Evolutionary conservation across 2,888 invertebrate genomes (phyloP).

Genomic region (Caenorhabditis panamensis): DNA sequence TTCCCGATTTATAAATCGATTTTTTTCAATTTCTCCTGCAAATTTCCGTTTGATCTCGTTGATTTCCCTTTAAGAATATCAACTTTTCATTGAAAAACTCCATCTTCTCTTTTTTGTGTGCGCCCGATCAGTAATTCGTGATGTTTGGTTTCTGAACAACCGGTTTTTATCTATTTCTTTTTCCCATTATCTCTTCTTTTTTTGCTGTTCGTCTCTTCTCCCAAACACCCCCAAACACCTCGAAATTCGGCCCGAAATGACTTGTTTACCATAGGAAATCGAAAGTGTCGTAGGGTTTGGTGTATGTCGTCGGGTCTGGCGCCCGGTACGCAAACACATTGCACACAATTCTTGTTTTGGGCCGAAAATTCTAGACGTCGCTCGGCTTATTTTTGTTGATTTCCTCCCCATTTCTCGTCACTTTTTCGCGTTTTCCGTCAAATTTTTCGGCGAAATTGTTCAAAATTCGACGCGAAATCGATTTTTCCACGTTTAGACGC

Average conservation of each 20-base stretch:
- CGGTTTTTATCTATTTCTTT: slow-evolving; percentile 1
- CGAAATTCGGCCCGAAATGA: not conserved
- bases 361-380: slow-evolving; percentile 28
- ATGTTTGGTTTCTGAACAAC: not conserved
- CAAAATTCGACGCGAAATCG: not conserved
- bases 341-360: slow-evolving; percentile 11
- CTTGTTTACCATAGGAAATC: not conserved
- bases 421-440: not conserved
- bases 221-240: too few species aligned
- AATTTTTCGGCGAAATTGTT: not conserved
- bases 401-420: not conserved
- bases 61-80: not conserved
- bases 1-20: too few species aligned
- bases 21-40: not conserved
- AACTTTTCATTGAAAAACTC: not conserved
- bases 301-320: slow-evolving; percentile 14
- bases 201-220: not conserved
- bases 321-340: slow-evolving; percentile 6
- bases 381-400: slow-evolving; percentile 1
- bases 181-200: not conserved
- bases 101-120: not conserved
- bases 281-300: slow-evolving; percentile 2
- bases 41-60: not conserved
- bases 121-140: not conserved
- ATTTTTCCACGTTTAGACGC: not conserved